A percentile compares a stretch with the other conserved stretches of the same genome.
Evolutionary conservation across 2,797 vertebrate genomes (phyloP).

Genomic region (Peromyscus nudipes): DNA sequence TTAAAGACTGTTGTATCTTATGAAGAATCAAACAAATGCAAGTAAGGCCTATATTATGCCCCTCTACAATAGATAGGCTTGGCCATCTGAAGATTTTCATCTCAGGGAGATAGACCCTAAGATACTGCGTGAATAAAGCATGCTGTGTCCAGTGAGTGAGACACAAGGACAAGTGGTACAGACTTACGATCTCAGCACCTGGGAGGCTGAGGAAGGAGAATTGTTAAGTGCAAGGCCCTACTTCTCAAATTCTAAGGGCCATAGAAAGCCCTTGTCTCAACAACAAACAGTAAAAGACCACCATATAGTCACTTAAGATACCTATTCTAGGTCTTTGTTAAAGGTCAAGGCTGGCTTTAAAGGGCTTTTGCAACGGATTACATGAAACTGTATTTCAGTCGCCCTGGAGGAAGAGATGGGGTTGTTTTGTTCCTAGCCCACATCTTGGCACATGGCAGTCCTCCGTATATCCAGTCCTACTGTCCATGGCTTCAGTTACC

Average conservation of each 20-base stretch:
- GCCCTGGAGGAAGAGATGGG: neutral
- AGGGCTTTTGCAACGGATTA: neutral
- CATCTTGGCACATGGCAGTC: neutral
- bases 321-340: neutral
- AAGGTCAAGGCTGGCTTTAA: neutral
- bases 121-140: constrained; percentile 11
- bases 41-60: neutral
- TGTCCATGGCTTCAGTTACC: neutral
- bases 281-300: neutral
- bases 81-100: constrained; percentile 14
- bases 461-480: neutral
- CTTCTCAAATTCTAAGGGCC: neutral
- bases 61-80: neutral
- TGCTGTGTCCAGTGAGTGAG: neutral
- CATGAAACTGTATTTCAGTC: neutral
- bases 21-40: constrained; percentile 15
- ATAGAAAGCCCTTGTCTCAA: neutral
- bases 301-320: constrained; percentile 7
- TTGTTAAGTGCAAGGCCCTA: neutral
- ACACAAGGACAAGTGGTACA: neutral
- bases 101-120: neutral
- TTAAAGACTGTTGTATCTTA: neutral
- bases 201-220: neutral
- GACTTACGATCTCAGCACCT: too few species aligned
- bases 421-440: neutral